These are phyloP conservation scores for Stigmatopora argus DNA, from an alignment of 2,113 vertebrate species.

Conservation along the genomic window DNA sequence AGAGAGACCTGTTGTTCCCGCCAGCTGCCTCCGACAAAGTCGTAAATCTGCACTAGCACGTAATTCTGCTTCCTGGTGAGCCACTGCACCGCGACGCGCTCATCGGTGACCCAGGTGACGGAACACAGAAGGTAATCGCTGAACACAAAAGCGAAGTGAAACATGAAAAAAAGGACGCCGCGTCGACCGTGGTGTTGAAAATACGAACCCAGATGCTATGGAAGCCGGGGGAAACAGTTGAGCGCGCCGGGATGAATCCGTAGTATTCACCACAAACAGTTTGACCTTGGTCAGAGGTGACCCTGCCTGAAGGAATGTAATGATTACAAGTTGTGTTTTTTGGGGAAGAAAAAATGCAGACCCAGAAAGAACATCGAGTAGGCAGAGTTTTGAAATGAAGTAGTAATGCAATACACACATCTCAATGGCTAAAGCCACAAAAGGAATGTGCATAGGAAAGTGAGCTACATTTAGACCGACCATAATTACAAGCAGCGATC, in stretches of 20 bases:
- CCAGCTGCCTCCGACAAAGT: slow-evolving; percentile 78
- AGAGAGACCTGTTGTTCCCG: slow-evolving; percentile 77
- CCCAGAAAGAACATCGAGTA: not conserved
- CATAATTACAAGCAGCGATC: no score
- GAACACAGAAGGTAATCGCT: slow-evolving; percentile 92
- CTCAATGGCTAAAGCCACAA: not conserved
- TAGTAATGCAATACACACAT: not conserved
- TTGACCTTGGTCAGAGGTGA: slow-evolving; percentile 80
- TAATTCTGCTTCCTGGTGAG: slow-evolving; percentile 85
- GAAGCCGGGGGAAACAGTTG: slow-evolving; percentile 76
- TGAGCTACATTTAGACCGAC: no score
- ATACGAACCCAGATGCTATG: slow-evolving; percentile 75
- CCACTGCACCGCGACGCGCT: slow-evolving; percentile 87
- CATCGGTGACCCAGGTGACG: slow-evolving; percentile 87
- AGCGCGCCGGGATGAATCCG: slow-evolving; percentile 52
- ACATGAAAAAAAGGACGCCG: not conserved
- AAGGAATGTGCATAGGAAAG: not conserved
- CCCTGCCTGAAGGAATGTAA: slow-evolving; percentile 75
- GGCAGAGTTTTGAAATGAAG: not conserved
- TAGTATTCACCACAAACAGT: slow-evolving; percentile 80
- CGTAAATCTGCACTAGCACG: slow-evolving; percentile 83
- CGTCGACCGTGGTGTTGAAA: not conserved
- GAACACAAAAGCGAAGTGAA: slow-evolving; percentile 42
- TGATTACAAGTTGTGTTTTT: not conserved
- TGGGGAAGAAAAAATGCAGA: not conserved